Evolutionary conservation across 1,140 invertebrate genomes (phyloP).

Genomic region (Helicoverpa armigera): DNA sequence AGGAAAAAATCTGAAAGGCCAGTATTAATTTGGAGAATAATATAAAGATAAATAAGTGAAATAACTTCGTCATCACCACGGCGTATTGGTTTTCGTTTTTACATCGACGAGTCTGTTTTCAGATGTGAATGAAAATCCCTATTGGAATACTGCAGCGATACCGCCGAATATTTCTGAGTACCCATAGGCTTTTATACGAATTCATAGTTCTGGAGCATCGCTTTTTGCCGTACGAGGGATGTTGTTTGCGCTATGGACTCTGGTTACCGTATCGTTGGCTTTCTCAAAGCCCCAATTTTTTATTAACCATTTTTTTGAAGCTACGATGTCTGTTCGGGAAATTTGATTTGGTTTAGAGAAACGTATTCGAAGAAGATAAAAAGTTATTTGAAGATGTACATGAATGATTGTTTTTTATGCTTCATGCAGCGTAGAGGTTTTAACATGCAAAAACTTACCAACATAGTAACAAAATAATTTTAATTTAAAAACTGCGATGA

Average conservation of each 20-base stretch:
- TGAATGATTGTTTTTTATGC: too few species aligned
- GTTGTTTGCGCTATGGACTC: background rate
- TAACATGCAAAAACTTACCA: too few species aligned
- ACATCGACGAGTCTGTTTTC: conserved; percentile 29
- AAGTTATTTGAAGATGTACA: too few species aligned
- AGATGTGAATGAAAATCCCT: conserved; percentile 37
- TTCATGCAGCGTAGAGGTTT: too few species aligned
- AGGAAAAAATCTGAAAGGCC: background rate
- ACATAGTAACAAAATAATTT: too few species aligned
- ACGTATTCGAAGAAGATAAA: too few species aligned
- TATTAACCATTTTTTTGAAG: too few species aligned
- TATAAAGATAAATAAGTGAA: conserved; percentile 40
- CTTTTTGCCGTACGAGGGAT: background rate
- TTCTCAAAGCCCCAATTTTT: background rate
- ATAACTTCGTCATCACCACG: conserved; percentile 29
- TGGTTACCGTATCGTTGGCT: background rate
- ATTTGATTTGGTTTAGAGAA: too few species aligned
- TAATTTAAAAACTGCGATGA: too few species aligned
- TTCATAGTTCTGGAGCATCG: conserved; percentile 22
- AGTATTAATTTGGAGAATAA: conserved; percentile 6
- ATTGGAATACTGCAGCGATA: background rate
- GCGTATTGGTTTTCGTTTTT: conserved; percentile 28
- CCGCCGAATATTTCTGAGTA: conserved; percentile 1
- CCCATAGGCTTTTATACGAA: background rate
- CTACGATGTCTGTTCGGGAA: too few species aligned